Evolutionary conservation across 2,797 vertebrate species (phyloP), one percentile per base, ranked within the genome.

Genomic region (Aselliscus stoliczkanus): DNA sequence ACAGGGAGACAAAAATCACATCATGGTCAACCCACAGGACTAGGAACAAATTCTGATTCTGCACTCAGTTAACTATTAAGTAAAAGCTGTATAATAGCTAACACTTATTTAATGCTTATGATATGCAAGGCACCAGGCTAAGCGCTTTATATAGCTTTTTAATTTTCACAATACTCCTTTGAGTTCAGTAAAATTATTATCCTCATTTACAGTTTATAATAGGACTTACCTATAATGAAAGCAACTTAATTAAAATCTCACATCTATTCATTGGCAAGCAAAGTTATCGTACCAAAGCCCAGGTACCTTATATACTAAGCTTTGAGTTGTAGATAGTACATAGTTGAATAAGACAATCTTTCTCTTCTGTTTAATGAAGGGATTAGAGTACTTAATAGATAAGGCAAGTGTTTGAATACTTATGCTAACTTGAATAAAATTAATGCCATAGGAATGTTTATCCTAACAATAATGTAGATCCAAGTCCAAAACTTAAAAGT

Each of bases 31-130:
- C 12, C 58, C n/a, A 80, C 29, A 77, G 58, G 54, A 86, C 50
- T 85, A 93, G 44, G 64, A 79, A 72, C 64, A 94, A 95, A 93
- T 82, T 89, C 54, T 88, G 39, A 93, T 87, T 90, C 56, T 58
- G 4, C 72, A 64, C 31, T 47, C n/a, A 44, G 54, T 34, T 52
- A 85, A 75, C 34, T 89, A 29, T 52, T 80, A 89, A 60, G 60
- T 67, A 87, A 80, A 85, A 92, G 21, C 9, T 93, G 2, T 65
- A 39, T 62, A 90, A 86, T 20, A 86, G n/a, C 42, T 86, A 83
- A 88, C n/a, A 60, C 75, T 72, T 88, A 79, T 23, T 65, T 82
- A 82, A 81, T 67, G 47, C n/a, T 86, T 82, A 92, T 4, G 11
- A 54, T 44, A 27, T 81, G 39, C 39, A 39, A 91, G 54, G 21